Conservation (phyloP, 2,888 invertebrate species). For the Caenorhabditis parvicauda region DNA sequence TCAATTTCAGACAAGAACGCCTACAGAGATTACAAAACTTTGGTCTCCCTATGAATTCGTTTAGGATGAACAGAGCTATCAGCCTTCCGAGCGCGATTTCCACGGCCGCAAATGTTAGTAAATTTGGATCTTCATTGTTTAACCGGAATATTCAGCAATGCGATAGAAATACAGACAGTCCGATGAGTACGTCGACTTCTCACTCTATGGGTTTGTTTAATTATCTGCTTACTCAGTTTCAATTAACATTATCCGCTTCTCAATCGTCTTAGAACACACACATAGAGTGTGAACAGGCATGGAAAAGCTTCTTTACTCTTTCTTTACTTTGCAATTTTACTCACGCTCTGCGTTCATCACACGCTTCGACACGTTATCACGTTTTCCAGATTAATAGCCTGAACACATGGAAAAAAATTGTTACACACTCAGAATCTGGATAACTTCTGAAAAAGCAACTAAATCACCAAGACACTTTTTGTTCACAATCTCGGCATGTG, state of each 20-base stretch:
- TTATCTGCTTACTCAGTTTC: constrained; percentile 13
- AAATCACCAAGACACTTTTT: no score
- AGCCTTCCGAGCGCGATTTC: constrained; percentile 58
- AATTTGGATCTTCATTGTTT: neutral
- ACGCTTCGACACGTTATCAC: no score
- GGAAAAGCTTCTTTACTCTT: constrained; percentile 10
- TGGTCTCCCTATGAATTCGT: constrained; percentile 38
- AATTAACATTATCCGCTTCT: no score
- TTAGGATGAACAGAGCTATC: constrained; percentile 59
- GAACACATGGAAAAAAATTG: no score
- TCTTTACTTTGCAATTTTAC: constrained; percentile 5
- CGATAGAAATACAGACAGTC: constrained; percentile 23
- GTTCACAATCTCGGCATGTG: no score
- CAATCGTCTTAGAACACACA: no score
- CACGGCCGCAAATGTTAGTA: constrained; percentile 9
- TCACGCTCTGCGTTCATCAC: no score
- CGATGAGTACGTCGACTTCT: constrained; percentile 38
- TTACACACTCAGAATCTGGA: no score
- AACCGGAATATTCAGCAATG: no score
- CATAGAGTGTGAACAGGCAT: neutral
- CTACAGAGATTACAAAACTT: constrained; percentile 42
- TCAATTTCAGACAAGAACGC: constrained; percentile 35
- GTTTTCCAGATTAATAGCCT: no score
- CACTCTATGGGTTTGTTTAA: constrained; percentile 37
- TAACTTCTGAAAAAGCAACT: no score